Percentiles rank a stretch among this genome's conserved stretches.
These are phyloP conservation scores for Dasysyrphus albostriatus DNA, from an alignment of 2,888 invertebrate genomes.

Conservation along the genomic window DNA sequence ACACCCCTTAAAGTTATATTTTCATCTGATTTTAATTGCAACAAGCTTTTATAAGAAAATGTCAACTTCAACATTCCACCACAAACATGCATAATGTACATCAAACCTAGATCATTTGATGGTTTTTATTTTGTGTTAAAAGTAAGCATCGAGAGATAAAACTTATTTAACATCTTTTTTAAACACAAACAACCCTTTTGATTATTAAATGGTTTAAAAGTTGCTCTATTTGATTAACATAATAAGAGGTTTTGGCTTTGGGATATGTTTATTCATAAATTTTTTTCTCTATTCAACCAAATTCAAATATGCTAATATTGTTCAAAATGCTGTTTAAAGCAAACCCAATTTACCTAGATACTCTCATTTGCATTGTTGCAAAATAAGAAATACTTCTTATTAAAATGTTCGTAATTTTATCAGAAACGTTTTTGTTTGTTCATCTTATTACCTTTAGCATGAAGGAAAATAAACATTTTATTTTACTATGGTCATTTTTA, in stretches of 20 bases:
- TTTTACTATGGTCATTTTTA: too few relatives aligned
- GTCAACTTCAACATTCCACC: too few relatives aligned
- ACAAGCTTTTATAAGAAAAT: background rate
- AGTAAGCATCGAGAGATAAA: background rate
- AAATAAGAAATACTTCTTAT: background rate
- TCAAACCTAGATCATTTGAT: background rate
- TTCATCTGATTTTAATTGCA: slow-evolving; percentile 40
- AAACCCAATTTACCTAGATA: slow-evolving; percentile 1
- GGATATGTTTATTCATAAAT: background rate
- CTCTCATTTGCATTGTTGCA: slow-evolving; percentile 11
- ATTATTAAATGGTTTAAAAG: background rate
- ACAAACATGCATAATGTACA: too few relatives aligned
- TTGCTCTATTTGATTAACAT: slow-evolving; percentile 37
- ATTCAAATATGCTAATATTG: slow-evolving; percentile 11
- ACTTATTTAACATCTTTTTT: slow-evolving; percentile 7
- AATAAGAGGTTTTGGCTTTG: background rate
- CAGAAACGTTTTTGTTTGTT: too few relatives aligned
- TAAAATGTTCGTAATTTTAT: background rate
- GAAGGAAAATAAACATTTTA: too few relatives aligned
- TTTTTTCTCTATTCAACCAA: background rate
- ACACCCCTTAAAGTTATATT: slow-evolving; percentile 42
- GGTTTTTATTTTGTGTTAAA: background rate
- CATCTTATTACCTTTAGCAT: too few relatives aligned
- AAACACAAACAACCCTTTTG: background rate
- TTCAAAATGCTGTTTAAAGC: background rate